Evolutionary conservation across 2,113 vertebrate species (phyloP), one percentile per base, ranked within the genome.

Genomic region (Cheilinus undulatus): DNA sequence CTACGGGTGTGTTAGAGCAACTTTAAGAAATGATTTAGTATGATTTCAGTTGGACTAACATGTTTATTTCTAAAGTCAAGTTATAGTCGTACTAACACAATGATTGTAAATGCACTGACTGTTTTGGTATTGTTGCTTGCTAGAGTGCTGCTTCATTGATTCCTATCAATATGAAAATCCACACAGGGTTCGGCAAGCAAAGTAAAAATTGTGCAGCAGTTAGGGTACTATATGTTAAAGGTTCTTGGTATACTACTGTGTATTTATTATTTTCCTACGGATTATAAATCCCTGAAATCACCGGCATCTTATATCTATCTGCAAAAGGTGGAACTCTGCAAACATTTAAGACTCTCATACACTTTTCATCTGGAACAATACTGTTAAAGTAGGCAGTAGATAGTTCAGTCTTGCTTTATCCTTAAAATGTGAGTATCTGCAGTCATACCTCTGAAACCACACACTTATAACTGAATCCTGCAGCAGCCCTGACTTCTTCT

Each of bases 401-500:
- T n/a, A n/a, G 53, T 32, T n/a, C 4, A 50, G 32, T 13, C 40
- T 13, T 28, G 23, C 38, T 32, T 36, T 13, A 34, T 42, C 45
- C 54, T 14, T 56, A 15, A 23, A 50, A 23, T 13, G 32, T 50
- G n/a, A 69, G 27, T 52, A 5, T 56, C 14, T 20, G 1, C 19
- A 52, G 22, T 57, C 69, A 28, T 71, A 54, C 56, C 77, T 71
- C 26, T 50, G 30, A n/a, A n/a, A 53, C 12, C 26, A 22, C 19
- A 42, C 1, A 38, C 64, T 73, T 45, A 5, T 43, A 4, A 22
- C 30, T 40, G 43, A 58, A 26, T 60, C 59, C 49, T 65, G 42
- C 48, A 58, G 66, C 12, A 27, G 17, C 27, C 12, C 19, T 76
- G 48, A 36, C 49, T 53, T 77, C 43, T 53, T 69, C 66, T 43